A percentile compares a stretch with the other conserved stretches of the same genome.
Evolutionary conservation across 2,797 vertebrate species (phyloP).

Genomic region (Rhinatrema bivittatum): DNA sequence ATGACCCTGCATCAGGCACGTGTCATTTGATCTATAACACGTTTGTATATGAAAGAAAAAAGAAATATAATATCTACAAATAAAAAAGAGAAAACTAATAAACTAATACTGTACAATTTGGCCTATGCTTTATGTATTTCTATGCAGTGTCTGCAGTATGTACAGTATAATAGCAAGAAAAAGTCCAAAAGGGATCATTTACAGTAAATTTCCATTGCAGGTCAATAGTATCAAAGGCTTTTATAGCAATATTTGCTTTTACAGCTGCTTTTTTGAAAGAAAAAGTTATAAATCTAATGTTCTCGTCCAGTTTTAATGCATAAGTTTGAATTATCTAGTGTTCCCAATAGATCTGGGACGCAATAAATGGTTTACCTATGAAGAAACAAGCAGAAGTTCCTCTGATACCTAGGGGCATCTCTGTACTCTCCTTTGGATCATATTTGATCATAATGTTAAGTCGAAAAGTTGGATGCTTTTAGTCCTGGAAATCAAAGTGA

Average conservation of each 20-base stretch:
- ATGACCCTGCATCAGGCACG: slow-evolving; percentile 3
- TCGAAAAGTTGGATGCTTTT: slow-evolving; percentile 67
- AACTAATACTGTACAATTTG: background rate
- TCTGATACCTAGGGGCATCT: slow-evolving; percentile 57
- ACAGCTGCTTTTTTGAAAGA: slow-evolving; percentile 29
- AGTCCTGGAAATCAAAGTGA: slow-evolving; percentile 69
- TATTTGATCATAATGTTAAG: slow-evolving; percentile 59
- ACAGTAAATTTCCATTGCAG: slow-evolving; percentile 31
- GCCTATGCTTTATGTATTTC: slow-evolving; percentile 1
- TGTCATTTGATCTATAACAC: slow-evolving; percentile 2
- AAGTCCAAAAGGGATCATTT: slow-evolving; percentile 31
- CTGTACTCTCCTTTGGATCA: slow-evolving; percentile 42
- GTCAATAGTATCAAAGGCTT: slow-evolving; percentile 19
- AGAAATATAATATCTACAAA: slow-evolving; percentile 5
- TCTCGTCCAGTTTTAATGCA: slow-evolving; percentile 29
- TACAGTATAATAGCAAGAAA: slow-evolving; percentile 6
- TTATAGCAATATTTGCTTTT: slow-evolving; percentile 13
- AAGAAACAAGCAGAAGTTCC: slow-evolving; percentile 52
- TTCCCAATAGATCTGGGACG: slow-evolving; percentile 56
- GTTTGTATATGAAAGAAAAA: slow-evolving; percentile 6
- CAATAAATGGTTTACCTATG: slow-evolving; percentile 63
- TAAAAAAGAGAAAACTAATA: slow-evolving; percentile 7
- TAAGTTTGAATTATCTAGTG: slow-evolving; percentile 39
- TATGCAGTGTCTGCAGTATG: slow-evolving; percentile 7
- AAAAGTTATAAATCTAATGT: slow-evolving; percentile 36